A percentile compares a stretch with the other conserved stretches of the same genome.
Evolutionary conservation across 2,113 vertebrate genomes (phyloP).

Genomic region (Cyphomyrus plagiostoma): DNA sequence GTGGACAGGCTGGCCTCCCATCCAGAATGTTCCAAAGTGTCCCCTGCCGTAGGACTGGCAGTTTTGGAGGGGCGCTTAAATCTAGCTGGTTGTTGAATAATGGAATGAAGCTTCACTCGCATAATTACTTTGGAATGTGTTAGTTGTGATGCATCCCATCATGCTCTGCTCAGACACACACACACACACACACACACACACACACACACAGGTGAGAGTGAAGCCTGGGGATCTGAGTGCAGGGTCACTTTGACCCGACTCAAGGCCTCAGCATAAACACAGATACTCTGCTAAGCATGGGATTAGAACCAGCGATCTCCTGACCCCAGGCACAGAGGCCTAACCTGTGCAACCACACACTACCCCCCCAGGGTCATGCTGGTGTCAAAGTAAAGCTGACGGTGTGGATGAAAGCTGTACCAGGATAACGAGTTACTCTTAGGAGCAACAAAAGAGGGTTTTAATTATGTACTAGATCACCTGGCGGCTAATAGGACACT

Average conservation of each 20-base stretch:
- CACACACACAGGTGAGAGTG: not conserved
- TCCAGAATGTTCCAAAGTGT: not conserved
- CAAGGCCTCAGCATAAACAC: not conserved
- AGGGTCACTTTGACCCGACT: not conserved
- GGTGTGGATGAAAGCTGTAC: not conserved
- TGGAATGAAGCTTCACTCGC: not conserved
- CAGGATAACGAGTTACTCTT: not conserved
- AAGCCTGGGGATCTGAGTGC: not conserved
- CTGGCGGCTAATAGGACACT: conserved; percentile 4
- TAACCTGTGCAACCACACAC: not conserved
- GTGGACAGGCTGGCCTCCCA: not conserved
- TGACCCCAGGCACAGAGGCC: not conserved
- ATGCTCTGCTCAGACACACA: not conserved
- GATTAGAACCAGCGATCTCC: not conserved
- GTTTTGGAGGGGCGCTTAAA: not conserved
- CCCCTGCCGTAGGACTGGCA: not conserved
- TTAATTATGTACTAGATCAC: conserved; percentile 13
- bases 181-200: not conserved
- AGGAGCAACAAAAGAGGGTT: not conserved
- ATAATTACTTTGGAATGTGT: not conserved
- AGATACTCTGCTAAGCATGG: not conserved
- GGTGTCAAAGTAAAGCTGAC: not conserved
- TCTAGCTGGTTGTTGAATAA: not conserved
- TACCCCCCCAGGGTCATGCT: not conserved
- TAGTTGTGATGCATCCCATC: not conserved